Evolutionary conservation across 2,888 invertebrate genomes (phyloP), one percentile per base, ranked within the genome.

Genomic region (Drosophila emarginata): DNA sequence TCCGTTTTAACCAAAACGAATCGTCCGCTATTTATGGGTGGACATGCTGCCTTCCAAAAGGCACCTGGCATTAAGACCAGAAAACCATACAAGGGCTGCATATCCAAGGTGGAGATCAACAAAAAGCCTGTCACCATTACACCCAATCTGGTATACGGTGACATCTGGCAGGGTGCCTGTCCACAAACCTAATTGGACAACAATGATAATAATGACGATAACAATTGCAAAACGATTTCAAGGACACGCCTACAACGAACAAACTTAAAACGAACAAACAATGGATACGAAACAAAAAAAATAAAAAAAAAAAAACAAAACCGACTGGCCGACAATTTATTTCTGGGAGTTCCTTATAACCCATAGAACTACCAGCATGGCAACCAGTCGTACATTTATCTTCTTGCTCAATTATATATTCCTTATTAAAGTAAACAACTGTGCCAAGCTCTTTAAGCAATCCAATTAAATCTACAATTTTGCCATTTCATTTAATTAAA

Each of bases 21-120:
- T 28, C 95, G 97, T 71, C 96, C 97, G 0, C 93, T 99, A 36
- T 99, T 96, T 92, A 93, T 99, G 83, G 99, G 99, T 18, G 98
- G 98, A 0, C 96, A 98, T 91, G 95, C 95, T 1, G 92, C 93
- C 63, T 90, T 92, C 65, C 79, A 89, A 60, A 91, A 90, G 77
- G 89, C 90, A 5, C 92, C 94, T 32, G 98, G 97, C 1, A 94
- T 96, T 3, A 93, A 93, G 40, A 95, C 96, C 0, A 93, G 93
- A 12, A 93, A 94, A 26, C 95, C 95, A 9, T 98, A 94, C 91
- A 95, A 96, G 39, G 97, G 97, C 21, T 96, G 97, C 89, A 95
- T 98, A 53, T 93, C 93, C 60, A 95, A 96, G 88, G 93, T 97
- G 2, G 90, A 93, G 59, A 94, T 96, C 54, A 94, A 94, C 90